Base-by-base conservation (phyloP, 1,140 invertebrate species). In the Danaus plexippus region DNA sequence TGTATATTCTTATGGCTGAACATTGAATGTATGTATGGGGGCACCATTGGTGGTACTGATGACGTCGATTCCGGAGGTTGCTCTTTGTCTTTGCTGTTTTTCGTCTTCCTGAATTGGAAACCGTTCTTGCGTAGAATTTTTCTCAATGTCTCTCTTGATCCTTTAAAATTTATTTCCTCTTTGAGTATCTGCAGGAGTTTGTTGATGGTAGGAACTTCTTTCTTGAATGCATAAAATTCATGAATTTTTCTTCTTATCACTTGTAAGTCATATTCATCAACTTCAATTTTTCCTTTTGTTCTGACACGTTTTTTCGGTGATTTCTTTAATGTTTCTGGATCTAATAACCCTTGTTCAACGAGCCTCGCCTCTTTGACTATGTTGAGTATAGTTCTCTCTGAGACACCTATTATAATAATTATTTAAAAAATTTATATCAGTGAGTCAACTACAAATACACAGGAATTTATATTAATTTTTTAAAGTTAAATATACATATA, bases 101-200 rank as follows among this genome's bases (percentile, higher is more conserved):
- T 85, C 32, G 80, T 80, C 64, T 85, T 85, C 51, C 82, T 69
- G 55, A 85, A 85, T 42, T 85, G 80, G 58, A 85, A 85, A 6
- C 82, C 82, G 70, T 85, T 81, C 62, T 85, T 85, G n/a, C 82
- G 69, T 1, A 84, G 62, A 13, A 84, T 85, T 56, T 85, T 85
- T 9, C 82, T 64, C 2, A 85, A 55, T 9, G 82, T 85, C 56
- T 85, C 82, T 42, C 82, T 64, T 0, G 82, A 85, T 1, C 82
- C 82, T 69, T 84, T 85, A 54, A 85, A 85, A 46, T 85, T 84
- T 2, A 85, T 84, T 67, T 85, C 82, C 54, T 82, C 76, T 66
- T 81, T 84, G 40, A 85, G 66, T 13, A 85, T 84, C 70, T 85
- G 77, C 15, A 85, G 60, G 0, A 85, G 61, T 59, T 85, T 84